Conservation (phyloP, 1,140 invertebrate species). For the Babylonia areolata region DNA sequence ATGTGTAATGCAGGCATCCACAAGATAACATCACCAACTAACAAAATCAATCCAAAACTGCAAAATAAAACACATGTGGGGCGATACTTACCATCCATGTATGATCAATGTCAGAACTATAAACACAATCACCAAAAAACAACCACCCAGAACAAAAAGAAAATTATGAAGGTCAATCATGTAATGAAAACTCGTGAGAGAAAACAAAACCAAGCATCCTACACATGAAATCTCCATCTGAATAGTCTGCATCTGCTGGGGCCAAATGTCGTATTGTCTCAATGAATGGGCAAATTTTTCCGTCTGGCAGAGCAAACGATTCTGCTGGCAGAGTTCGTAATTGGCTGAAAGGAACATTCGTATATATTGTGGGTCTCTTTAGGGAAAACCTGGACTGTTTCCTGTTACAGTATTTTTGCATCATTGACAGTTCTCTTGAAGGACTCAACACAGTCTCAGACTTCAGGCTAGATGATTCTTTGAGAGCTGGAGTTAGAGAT, state of each 20-base stretch:
- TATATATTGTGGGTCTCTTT: not conserved
- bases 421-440: not conserved
- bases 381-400: not conserved
- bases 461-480: no score
- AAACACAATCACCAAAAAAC: no score
- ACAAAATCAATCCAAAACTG: no score
- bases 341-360: not conserved
- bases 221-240: conserved; percentile 21
- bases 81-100: no score
- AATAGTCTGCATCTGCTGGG: not conserved
- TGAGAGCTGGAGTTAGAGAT: no score
- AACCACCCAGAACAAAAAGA: no score
- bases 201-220: not conserved
- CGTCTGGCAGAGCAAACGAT: not conserved
- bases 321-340: not conserved
- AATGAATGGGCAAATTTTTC: not conserved
- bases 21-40: no score
- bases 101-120: no score
- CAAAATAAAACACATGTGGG: no score
- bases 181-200: not conserved
- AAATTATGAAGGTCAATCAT: no score
- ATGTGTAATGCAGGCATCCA: no score
- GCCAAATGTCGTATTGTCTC: not conserved
- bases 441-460: no score
- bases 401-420: not conserved